Evolutionary conservation across 2,797 vertebrate genomes (phyloP).

Genomic region (Gobio occitaniae): DNA sequence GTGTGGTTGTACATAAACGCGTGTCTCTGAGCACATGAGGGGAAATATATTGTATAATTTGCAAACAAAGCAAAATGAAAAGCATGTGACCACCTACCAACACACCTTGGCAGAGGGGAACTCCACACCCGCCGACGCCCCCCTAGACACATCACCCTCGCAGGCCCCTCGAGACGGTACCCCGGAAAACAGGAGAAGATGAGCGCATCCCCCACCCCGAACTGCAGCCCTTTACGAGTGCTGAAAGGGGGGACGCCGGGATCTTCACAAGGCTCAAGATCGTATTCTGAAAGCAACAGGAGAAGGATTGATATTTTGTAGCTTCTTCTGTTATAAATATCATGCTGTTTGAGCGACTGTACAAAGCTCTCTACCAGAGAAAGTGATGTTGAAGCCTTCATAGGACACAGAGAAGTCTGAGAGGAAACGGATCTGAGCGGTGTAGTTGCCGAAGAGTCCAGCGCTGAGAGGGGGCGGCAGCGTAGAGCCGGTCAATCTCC

Average conservation of each 20-base stretch:
- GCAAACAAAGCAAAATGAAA: constrained; percentile 89
- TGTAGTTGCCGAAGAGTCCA: constrained; percentile 95
- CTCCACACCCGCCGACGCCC: constrained; percentile 99
- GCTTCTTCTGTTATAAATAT: background rate
- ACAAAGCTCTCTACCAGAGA: constrained; percentile 83
- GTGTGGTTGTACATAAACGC: background rate
- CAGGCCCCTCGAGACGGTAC: constrained; percentile 94
- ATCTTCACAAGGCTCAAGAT: constrained; percentile 96
- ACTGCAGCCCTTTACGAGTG: constrained; percentile 93
- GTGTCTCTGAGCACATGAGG: background rate
- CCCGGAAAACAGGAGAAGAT: constrained; percentile 97
- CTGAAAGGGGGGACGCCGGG: constrained; percentile 94
- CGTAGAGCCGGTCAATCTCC: constrained; percentile 91
- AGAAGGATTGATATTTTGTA: constrained; percentile 11
- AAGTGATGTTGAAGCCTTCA: constrained; percentile 98
- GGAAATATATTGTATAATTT: constrained; percentile 40
- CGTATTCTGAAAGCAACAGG: constrained; percentile 82
- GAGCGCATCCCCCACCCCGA: constrained; percentile 91
- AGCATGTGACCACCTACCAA: constrained; percentile 99
- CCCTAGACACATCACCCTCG: constrained; percentile 94
- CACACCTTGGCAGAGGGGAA: constrained; percentile 99
- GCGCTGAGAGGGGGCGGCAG: constrained; percentile 92
- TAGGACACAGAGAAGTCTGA: constrained; percentile 99
- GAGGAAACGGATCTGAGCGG: constrained; percentile 95
- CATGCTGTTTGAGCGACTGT: background rate